Conservation (phyloP, 2,888 invertebrate species). For the Romanomermis culicivorax region DNA sequence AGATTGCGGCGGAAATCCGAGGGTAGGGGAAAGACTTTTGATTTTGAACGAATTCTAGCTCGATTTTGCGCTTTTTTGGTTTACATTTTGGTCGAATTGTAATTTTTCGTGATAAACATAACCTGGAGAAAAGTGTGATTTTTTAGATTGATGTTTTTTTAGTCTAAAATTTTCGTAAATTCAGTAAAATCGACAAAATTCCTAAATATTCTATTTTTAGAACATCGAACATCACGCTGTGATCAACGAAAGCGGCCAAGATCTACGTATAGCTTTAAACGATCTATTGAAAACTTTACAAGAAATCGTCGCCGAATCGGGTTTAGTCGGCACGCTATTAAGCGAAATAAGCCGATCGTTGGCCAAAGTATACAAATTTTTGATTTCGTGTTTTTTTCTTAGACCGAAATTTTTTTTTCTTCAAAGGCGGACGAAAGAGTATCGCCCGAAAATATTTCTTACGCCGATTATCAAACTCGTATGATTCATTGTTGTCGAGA, state of each 20-base stretch:
- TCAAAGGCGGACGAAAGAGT: slow-evolving; percentile 22
- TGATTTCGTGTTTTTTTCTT: not conserved
- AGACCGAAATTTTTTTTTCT: not conserved
- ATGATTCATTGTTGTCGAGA: slow-evolving; percentile 88
- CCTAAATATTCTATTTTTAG: slow-evolving; percentile 30
- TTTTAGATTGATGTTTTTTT: too few species aligned
- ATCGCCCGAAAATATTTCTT: slow-evolving; percentile 30
- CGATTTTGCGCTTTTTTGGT: not conserved
- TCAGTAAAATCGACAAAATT: too few species aligned
- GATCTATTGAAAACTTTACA: slow-evolving; percentile 52
- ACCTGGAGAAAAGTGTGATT: not conserved
- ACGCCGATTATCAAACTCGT: slow-evolving; percentile 85
- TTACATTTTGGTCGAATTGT: too few species aligned
- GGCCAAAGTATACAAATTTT: slow-evolving; percentile 29
- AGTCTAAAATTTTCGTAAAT: too few species aligned
- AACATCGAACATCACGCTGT: slow-evolving; percentile 52
- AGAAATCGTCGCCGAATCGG: slow-evolving; percentile 31
- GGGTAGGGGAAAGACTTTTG: slow-evolving; percentile 38
- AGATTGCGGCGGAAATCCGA: slow-evolving; percentile 76
- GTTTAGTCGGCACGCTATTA: slow-evolving; percentile 65
- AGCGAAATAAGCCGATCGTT: slow-evolving; percentile 77
- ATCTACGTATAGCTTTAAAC: slow-evolving; percentile 53
- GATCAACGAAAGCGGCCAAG: slow-evolving; percentile 56
- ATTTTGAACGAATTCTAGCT: not conserved
- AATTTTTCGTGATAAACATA: not conserved